These are phyloP conservation scores for Acronicta alni DNA, from an alignment of 2,888 invertebrate genomes.

Conservation along the genomic window DNA sequence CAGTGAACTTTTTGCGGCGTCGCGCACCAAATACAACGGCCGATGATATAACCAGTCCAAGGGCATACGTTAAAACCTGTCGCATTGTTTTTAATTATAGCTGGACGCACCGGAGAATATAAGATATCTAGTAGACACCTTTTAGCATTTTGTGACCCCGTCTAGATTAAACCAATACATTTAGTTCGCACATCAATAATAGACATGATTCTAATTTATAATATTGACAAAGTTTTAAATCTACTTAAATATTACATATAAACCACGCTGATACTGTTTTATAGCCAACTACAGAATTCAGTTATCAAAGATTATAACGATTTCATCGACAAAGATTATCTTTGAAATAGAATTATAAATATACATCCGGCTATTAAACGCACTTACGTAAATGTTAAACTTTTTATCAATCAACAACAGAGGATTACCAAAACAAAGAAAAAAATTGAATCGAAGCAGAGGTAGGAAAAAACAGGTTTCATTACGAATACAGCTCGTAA, in stretches of 20 bases:
- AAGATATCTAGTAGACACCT: constrained; percentile 20
- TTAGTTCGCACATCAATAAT: not conserved
- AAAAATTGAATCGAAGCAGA: constrained; percentile 60
- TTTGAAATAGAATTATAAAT: constrained; percentile 35
- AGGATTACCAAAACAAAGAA: constrained; percentile 51
- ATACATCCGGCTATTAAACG: constrained; percentile 46
- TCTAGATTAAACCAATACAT: constrained; percentile 17
- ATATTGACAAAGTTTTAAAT: not conserved
- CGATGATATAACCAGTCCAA: constrained; percentile 77
- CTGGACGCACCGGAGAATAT: constrained; percentile 48
- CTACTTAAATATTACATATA: not conserved
- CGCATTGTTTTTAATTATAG: constrained; percentile 68
- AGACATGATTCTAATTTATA: not conserved
- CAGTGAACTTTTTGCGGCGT: constrained; percentile 76
- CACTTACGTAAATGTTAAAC: constrained; percentile 37
- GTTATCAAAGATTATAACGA: constrained; percentile 40
- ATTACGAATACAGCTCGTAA: constrained; percentile 63
- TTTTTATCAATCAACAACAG: constrained; percentile 37
- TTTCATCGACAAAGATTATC: constrained; percentile 43
- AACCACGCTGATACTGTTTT: not conserved
- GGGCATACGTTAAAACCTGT: constrained; percentile 73
- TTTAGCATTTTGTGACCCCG: constrained; percentile 19
- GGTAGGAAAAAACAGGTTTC: constrained; percentile 66
- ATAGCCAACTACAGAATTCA: constrained; percentile 31
- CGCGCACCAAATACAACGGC: constrained; percentile 67